A percentile compares a stretch with the other conserved stretches of the same genome.
These are phyloP conservation scores for Cyclopterus lumpus DNA, from an alignment of 2,797 vertebrate genomes.

Conservation along the genomic window DNA sequence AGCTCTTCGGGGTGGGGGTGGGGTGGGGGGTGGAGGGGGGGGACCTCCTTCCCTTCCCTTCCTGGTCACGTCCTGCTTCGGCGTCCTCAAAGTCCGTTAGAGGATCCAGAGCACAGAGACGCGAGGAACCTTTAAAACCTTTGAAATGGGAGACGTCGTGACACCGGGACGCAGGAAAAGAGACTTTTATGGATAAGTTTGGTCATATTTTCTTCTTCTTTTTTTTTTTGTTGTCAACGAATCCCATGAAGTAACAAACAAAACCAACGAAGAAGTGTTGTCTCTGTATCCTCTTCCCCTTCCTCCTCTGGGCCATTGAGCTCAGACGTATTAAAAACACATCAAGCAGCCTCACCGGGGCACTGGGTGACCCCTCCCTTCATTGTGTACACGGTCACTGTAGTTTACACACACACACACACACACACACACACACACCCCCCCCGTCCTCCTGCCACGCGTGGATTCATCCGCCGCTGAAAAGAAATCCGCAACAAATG, in stretches of 20 bases:
- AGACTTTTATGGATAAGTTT: neutral
- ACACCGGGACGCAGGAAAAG: no score
- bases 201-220: neutral
- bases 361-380: no score
- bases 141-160: no score
- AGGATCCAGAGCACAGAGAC: neutral
- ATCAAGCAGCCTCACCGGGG: no score
- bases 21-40: neutral
- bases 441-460: no score
- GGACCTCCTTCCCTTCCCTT: neutral
- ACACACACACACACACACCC: no score
- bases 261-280: neutral
- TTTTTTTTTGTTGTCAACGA: slow-evolving; percentile 5
- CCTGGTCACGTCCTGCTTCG: slow-evolving; percentile 1
- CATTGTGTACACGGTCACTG: no score
- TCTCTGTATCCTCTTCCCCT: neutral
- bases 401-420: no score
- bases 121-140: no score
- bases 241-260: neutral
- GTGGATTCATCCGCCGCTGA: neutral
- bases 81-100: neutral
- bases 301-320: neutral
- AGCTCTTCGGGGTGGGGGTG: neutral
- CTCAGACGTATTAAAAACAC: no score
- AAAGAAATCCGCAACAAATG: neutral